These are phyloP conservation scores for Cheilosia grossa DNA, from an alignment of 2,888 invertebrate species.

Conservation along the genomic window DNA sequence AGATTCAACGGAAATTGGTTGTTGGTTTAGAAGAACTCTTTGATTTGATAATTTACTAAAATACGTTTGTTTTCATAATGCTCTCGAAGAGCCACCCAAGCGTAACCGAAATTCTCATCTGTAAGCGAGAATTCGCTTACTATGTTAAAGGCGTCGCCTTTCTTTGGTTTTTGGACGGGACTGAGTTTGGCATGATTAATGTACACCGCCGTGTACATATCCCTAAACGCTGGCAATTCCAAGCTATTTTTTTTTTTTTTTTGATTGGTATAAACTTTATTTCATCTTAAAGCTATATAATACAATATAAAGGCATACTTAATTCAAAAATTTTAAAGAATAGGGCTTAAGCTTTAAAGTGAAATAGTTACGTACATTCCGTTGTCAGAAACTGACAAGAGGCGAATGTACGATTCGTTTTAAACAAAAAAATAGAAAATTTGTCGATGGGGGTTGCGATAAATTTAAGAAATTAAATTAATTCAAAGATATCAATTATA, in stretches of 20 bases:
- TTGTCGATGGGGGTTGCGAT: too few relatives aligned
- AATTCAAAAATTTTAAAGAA: too few relatives aligned
- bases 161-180: slow-evolving; percentile 1
- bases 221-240: background rate
- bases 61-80: background rate
- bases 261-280: too few relatives aligned
- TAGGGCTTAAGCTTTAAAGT: too few relatives aligned
- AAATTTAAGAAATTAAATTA: too few relatives aligned
- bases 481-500: too few relatives aligned
- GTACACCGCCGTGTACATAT: background rate
- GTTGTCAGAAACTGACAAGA: too few relatives aligned
- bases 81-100: slow-evolving; percentile 1
- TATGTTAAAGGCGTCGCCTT: slow-evolving; percentile 9
- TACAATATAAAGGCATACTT: too few relatives aligned
- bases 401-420: too few relatives aligned
- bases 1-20: background rate
- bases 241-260: background rate
- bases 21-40: slow-evolving; percentile 20
- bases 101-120: slow-evolving; percentile 15
- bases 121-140: slow-evolving; percentile 17
- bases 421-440: too few relatives aligned
- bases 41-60: slow-evolving; percentile 10
- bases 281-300: too few relatives aligned
- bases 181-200: background rate
- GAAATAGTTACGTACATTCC: too few relatives aligned